Conservation (phyloP, 2,113 vertebrate species). For the Phocoena sinus region DNA sequence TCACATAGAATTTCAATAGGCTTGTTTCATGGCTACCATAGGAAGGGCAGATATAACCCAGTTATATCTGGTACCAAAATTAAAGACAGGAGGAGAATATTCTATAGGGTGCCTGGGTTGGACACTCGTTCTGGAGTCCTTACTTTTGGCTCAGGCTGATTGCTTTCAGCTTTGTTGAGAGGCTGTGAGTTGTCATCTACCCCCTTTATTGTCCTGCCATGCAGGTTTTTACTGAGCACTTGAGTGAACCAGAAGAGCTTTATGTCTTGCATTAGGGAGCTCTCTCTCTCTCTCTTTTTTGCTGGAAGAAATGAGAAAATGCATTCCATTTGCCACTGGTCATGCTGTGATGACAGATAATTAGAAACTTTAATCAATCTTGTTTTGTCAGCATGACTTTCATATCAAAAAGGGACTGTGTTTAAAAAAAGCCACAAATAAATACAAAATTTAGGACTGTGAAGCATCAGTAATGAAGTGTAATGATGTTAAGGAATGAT, state of each 20-base stretch:
- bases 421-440: constrained; percentile 77
- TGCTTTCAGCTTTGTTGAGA: not conserved
- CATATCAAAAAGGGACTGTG: constrained; percentile 73
- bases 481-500: constrained; percentile 66
- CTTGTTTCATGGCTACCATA: not conserved
- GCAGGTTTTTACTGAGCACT: not conserved
- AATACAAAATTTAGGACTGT: constrained; percentile 75
- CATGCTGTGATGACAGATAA: constrained; percentile 83
- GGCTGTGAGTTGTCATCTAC: not conserved
- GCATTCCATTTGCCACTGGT: constrained; percentile 79
- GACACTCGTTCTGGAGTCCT: not conserved
- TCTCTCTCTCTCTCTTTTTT: not conserved
- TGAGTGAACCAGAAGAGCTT: not conserved
- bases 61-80: not conserved
- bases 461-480: constrained; percentile 76
- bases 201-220: not conserved
- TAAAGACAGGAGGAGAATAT: not conserved
- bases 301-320: constrained; percentile 72
- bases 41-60: not conserved
- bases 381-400: constrained; percentile 80
- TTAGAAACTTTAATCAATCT: constrained; percentile 85
- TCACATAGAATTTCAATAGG: not conserved
- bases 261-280: constrained; percentile 20
- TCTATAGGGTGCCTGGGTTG: not conserved
- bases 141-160: not conserved